These are phyloP conservation scores for Brachionus koreanus DNA, from an alignment of 1,140 invertebrate species.

Conservation along the genomic window DNA sequence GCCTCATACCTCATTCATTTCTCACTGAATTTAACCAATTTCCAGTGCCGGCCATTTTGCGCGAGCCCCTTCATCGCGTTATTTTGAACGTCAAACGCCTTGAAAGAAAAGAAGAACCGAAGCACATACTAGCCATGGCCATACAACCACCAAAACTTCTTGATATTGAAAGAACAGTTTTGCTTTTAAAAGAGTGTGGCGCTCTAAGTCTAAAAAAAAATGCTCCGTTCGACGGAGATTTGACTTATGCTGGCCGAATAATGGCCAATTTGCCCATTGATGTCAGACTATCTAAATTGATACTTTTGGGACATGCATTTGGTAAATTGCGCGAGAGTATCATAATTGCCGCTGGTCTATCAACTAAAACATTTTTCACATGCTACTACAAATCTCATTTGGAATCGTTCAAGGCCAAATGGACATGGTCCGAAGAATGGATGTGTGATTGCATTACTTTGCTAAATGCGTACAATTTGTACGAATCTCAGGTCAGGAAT, in stretches of 20 bases:
- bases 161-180: constrained; percentile 74
- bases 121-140: constrained; percentile 73
- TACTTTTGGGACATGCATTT: constrained; percentile 80
- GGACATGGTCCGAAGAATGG: constrained; percentile 60
- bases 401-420: constrained; percentile 65
- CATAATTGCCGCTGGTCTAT: constrained; percentile 69
- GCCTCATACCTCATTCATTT: constrained; percentile 71
- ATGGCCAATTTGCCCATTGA: constrained; percentile 78
- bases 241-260: constrained; percentile 78
- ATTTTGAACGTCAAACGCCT: constrained; percentile 79
- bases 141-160: constrained; percentile 78
- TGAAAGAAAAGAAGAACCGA: constrained; percentile 73
- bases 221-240: constrained; percentile 70
- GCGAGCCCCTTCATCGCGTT: constrained; percentile 73
- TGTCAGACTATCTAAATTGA: constrained; percentile 74
- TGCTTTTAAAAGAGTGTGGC: constrained; percentile 76
- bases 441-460: constrained; percentile 79
- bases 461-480: constrained; percentile 72
- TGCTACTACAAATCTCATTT: constrained; percentile 69
- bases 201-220: constrained; percentile 24
- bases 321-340: constrained; percentile 61
- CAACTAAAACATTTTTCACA: constrained; percentile 74
- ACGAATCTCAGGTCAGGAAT: not conserved
- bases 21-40: constrained; percentile 61
- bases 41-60: constrained; percentile 61